Percentiles rank a stretch among this genome's conserved stretches.
Conservation (phyloP, 2,888 invertebrate genomes). For the Apodemia mormo region DNA sequence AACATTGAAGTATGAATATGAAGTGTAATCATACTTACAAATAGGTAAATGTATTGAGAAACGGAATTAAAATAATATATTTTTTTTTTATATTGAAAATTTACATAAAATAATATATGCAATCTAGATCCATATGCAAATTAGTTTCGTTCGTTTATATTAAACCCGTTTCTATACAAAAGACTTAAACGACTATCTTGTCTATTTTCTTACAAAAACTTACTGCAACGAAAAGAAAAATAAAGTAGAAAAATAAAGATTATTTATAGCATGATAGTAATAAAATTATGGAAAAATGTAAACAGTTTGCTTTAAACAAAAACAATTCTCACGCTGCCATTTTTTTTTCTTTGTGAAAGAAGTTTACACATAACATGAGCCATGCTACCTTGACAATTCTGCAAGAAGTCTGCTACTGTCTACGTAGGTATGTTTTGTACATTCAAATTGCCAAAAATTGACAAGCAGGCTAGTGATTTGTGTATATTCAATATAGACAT, state of each 20-base stretch:
- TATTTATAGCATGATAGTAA: too few species aligned
- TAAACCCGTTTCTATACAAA: constrained; percentile 34
- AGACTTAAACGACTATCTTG: constrained; percentile 40
- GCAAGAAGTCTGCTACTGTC: too few species aligned
- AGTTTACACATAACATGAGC: constrained; percentile 48
- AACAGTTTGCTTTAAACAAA: neutral
- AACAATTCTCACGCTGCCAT: neutral
- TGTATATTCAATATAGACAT: too few species aligned
- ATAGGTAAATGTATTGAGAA: neutral
- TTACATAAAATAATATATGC: constrained; percentile 11
- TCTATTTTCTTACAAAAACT: neutral
- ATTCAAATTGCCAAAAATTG: too few species aligned
- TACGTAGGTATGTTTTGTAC: too few species aligned
- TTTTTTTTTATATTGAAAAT: neutral
- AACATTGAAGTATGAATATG: neutral
- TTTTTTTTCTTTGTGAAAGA: too few species aligned
- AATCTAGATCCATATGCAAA: constrained; percentile 4
- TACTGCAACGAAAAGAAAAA: too few species aligned
- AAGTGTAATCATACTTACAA: too few species aligned
- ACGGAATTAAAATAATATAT: neutral
- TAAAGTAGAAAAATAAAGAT: too few species aligned
- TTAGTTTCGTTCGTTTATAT: neutral
- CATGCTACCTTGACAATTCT: too few species aligned
- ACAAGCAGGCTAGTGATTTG: too few species aligned
- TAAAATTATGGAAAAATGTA: too few species aligned